These are phyloP conservation scores for Platyscapa corneri DNA, from an alignment of 1,140 invertebrate species.

Conservation along the genomic window DNA sequence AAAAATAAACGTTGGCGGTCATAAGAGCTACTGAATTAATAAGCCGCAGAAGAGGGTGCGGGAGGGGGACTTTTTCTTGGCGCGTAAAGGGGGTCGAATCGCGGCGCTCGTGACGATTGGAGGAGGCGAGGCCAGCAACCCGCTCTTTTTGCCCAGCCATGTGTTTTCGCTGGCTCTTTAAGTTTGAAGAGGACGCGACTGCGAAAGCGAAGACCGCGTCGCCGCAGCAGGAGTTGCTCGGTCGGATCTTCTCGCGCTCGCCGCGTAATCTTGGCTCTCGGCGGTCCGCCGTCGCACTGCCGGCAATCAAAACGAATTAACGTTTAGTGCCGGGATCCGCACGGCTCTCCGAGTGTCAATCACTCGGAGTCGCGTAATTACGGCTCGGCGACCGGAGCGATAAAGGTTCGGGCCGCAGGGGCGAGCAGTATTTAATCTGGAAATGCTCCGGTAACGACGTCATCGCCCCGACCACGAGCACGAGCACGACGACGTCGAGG, in stretches of 20 bases:
- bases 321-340: constrained; percentile 56
- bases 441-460: constrained; percentile 65
- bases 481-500: constrained; percentile 53
- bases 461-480: constrained; percentile 37
- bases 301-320: constrained; percentile 62
- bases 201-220: not conserved
- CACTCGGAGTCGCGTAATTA: constrained; percentile 61
- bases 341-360: constrained; percentile 59
- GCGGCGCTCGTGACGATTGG: not conserved
- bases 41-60: not conserved
- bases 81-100: not conserved
- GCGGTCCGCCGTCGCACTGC: not conserved
- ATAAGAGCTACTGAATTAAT: not conserved
- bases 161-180: constrained; percentile 36
- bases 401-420: constrained; percentile 50
- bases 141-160: not conserved
- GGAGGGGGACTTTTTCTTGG: not conserved
- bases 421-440: constrained; percentile 66
- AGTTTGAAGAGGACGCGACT: constrained; percentile 2
- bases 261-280: not conserved
- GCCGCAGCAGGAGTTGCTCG: not conserved
- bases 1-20: not conserved
- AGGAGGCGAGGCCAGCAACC: not conserved
- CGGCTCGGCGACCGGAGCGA: constrained; percentile 56
- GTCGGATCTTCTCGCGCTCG: not conserved